These are phyloP conservation scores for Papilio helenus DNA, from an alignment of 1,140 invertebrate species.

Conservation along the genomic window DNA sequence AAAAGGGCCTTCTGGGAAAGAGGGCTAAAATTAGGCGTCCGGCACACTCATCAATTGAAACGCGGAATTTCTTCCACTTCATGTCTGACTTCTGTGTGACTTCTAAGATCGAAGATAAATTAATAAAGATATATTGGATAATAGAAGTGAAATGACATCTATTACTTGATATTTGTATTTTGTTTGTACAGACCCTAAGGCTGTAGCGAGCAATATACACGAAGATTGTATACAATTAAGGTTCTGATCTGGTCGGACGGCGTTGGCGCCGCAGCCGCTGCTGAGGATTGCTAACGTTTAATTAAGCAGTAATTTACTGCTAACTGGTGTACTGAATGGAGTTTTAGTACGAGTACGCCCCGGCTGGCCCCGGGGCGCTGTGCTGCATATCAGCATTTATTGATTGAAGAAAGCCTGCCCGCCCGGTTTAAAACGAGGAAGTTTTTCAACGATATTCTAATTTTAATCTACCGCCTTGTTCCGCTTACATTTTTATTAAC, in stretches of 20 bases:
- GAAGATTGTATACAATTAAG: constrained; percentile 70
- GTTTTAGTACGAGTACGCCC: constrained; percentile 41
- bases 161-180: neutral
- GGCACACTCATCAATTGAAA: no score
- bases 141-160: neutral
- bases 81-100: neutral
- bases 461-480: constrained; percentile 37
- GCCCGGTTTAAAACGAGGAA: constrained; percentile 40
- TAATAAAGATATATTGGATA: neutral
- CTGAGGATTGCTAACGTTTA: constrained; percentile 61
- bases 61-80: no score
- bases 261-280: constrained; percentile 49
- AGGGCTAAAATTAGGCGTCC: no score
- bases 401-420: constrained; percentile 50
- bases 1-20: no score
- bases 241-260: constrained; percentile 44
- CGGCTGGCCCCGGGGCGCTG: constrained; percentile 45
- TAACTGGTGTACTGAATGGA: constrained; percentile 61
- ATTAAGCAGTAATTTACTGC: constrained; percentile 71
- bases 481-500: constrained; percentile 26
- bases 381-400: constrained; percentile 48
- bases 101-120: neutral
- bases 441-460: constrained; percentile 42
- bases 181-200: constrained; percentile 7
- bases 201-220: constrained; percentile 53